A percentile compares a stretch with the other conserved stretches of the same genome.
Conservation (phyloP, 2,888 invertebrate species). For the Dasypogon diadema region DNA sequence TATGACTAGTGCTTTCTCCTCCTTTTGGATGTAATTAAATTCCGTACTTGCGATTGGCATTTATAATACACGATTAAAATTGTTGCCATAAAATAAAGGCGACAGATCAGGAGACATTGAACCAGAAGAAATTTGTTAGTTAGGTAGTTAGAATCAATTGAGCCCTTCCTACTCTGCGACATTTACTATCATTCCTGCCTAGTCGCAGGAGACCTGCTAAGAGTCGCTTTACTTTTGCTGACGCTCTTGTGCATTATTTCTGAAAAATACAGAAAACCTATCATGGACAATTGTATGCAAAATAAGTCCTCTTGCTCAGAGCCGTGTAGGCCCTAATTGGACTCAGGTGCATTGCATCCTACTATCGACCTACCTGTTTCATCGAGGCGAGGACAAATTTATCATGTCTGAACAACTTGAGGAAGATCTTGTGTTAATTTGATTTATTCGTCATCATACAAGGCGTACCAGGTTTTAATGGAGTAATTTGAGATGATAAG, state of each 20-base stretch:
- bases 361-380: constrained; percentile 18
- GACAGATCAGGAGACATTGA: no score
- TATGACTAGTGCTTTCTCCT: constrained; percentile 4
- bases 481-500: constrained; percentile 24
- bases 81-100: constrained; percentile 1
- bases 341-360: constrained; percentile 34
- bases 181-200: not conserved
- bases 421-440: constrained; percentile 36
- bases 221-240: not conserved
- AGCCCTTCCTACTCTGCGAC: constrained; percentile 32
- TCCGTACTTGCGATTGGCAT: constrained; percentile 37
- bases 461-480: constrained; percentile 26
- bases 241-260: constrained; percentile 25
- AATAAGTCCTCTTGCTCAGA: not conserved
- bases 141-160: not conserved
- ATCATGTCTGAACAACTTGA: constrained; percentile 25
- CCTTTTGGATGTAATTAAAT: constrained; percentile 33
- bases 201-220: not conserved
- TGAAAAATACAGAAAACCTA: not conserved
- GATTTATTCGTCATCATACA: constrained; percentile 21
- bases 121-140: not conserved
- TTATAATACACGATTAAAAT: constrained; percentile 13
- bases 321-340: constrained; percentile 36
- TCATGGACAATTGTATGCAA: not conserved
- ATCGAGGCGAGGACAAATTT: constrained; percentile 32